Base-by-base conservation (phyloP, 1,140 invertebrate genomes). In the Physella acuta region DNA sequence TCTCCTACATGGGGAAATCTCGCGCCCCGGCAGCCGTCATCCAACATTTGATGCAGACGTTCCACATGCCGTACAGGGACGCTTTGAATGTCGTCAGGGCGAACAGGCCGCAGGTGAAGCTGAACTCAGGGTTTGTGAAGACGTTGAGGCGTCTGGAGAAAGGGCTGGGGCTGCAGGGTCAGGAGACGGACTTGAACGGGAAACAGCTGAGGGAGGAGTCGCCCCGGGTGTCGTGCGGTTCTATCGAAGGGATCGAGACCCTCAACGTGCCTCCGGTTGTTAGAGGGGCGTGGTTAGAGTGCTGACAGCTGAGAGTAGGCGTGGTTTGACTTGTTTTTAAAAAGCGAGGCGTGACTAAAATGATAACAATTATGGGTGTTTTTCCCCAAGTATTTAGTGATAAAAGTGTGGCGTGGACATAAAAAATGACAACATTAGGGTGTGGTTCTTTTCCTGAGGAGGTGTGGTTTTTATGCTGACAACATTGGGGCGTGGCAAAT, bases 1-100 rank as follows among this genome's bases (percentile, higher is more conserved):
- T 73, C 61, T 81, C 79, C 66, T 81, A 81, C 60, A 63, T 78
- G 37, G 80, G 81, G 20, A 78, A 77, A 14, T 82, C 80, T 0
- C 73, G 81, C 11, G 77, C 79, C 1, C 71, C 81, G 0, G 73
- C 77, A 16, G 77, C 76, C 34, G 78, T 76, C 16, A 76, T 83
- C n/a, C 81, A 83, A 71, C 79, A 83, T 66, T 64, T 83, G 24
- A 81, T 83, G 77, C 68, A 65, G 1, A 75, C 76, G 52, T 77
- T 77, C 36, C 70, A 74, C 3, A 74, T 83, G 30, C 44, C 78
- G 0, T 44, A 81, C 3, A 49, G 74, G 3, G 73, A 77, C 28
- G 79, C 80, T 8, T 77, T 77, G 61, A 76, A 74, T 24, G 56
- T 78, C 24, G 77, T 81, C 0, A 78, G 77, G 34, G 76, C 76